Base-by-base conservation (phyloP, 1,140 invertebrate genomes). In the Zaprionus camerounensis region DNA sequence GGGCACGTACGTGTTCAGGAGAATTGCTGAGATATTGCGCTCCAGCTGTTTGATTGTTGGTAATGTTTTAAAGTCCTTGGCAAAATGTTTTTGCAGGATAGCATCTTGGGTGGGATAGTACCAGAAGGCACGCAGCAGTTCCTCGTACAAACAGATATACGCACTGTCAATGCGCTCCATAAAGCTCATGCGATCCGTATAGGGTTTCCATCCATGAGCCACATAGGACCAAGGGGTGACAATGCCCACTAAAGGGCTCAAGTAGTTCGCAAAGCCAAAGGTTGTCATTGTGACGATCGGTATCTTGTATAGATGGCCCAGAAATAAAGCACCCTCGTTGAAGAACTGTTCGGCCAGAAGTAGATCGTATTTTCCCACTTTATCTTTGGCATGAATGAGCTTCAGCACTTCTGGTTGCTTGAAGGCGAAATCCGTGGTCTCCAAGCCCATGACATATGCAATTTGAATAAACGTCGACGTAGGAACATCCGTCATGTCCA, bases 1-100 rank as follows among this genome's bases (percentile, higher is more conserved):
- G 0, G 92, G 83, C 22, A 93, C 92, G 87, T 94, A 93, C 26
- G 88, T 93, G 72, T 94, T 94, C 4, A 93, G 68, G 4, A 96
- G 91, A 3, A 95, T 76, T 41, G 95, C 71, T 1, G 93, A 94
- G 7, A 94, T 91, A 71, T 94, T 94, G 49, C 91, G 91, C 51
- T 93, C 88, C 41, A 95, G 70, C 57, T 94, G 92, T 1, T 85
- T 76, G 12, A 94, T 64, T 11, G 83, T 76, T 0, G 94, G 93
- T 49, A 91, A 62, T 1, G 57, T 69, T 6, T 80, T 67, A 17
- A 86, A 80, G 24, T 26, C 9, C 9, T 15, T 55, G 41, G 38
- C 59, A 57, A 93, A 92, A 51, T 82, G 80, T 26, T 82, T 77
- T 3, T 84, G 59, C 0, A 93, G 57, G 12, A 75, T 64, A 9